phyloP scores from a whole-genome alignment of 1,140 invertebrate species.

The Cotesia chilonis region DNA sequence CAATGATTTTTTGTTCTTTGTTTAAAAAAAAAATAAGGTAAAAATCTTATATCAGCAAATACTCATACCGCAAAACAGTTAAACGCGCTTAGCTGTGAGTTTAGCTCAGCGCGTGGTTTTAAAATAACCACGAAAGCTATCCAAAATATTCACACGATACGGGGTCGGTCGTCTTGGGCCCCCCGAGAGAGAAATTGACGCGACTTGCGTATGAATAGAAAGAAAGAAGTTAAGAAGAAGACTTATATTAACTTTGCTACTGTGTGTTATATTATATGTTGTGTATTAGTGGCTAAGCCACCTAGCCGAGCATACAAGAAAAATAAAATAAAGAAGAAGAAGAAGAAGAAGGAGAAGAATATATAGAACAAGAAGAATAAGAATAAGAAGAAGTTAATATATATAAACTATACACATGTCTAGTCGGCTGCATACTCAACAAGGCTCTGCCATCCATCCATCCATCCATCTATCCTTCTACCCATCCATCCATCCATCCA shows the following conservation, averaged over 20 bases:
- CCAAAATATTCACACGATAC: conserved; percentile 59
- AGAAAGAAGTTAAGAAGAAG: conserved; percentile 7
- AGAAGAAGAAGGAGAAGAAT: conserved; percentile 16
- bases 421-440: conserved; percentile 2
- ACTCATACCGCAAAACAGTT: neutral
- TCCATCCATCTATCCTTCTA: neutral
- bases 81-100: conserved; percentile 32
- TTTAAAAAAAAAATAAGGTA: neutral
- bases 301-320: conserved; percentile 32
- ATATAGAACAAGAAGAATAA: neutral
- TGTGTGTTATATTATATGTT: conserved; percentile 28
- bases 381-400: neutral
- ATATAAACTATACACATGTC: neutral
- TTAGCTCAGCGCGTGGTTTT: conserved; percentile 55
- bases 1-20: too few species aligned
- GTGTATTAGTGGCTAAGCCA: too few species aligned
- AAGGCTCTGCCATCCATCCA: conserved; percentile 11
- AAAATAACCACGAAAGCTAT: conserved; percentile 33
- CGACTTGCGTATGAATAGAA: conserved; percentile 21
- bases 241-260: conserved; percentile 38
- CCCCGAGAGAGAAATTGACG: conserved; percentile 24
- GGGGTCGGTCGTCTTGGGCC: conserved; percentile 14
- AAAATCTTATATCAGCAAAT: conserved; percentile 11
- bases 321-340: conserved; percentile 1
- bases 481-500: neutral